phyloP scores from a whole-genome alignment of 1,140 invertebrate genomes.

The Hyposmocoma kahamanoa region DNA sequence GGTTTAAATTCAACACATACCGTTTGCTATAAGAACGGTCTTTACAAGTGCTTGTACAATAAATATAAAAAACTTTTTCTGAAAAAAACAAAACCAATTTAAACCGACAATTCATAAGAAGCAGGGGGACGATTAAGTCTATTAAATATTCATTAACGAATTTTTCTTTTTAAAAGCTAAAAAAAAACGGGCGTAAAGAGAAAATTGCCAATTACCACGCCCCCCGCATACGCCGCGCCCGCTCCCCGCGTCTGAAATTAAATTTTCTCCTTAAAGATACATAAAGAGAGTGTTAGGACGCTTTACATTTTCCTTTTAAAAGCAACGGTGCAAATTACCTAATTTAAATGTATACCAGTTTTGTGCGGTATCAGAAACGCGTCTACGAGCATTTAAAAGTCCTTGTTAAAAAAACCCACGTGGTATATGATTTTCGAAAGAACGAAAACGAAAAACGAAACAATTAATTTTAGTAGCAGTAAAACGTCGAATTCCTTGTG shows the following conservation, averaged over 20 bases:
- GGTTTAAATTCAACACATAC: too few species aligned
- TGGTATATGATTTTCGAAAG: too few species aligned
- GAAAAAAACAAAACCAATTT: too few species aligned
- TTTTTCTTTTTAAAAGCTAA: conserved; percentile 71
- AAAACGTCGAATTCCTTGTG: too few species aligned
- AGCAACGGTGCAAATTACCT: conserved; percentile 18
- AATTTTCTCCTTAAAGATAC: conserved; percentile 58
- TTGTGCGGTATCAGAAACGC: conserved; percentile 10
- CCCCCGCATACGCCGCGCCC: too few species aligned
- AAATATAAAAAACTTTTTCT: too few species aligned
- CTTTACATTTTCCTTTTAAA: conserved; percentile 31
- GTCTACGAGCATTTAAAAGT: neutral
- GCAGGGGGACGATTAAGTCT: conserved; percentile 59
- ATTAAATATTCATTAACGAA: conserved; percentile 73
- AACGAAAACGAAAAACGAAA: too few species aligned
- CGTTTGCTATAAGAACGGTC: too few species aligned
- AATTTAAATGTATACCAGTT: conserved; percentile 18
- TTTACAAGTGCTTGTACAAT: too few species aligned
- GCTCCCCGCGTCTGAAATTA: conserved; percentile 40
- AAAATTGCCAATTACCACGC: conserved; percentile 71
- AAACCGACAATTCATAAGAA: too few species aligned
- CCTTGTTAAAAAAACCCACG: too few species aligned
- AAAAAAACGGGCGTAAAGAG: conserved; percentile 67
- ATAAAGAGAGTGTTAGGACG: conserved; percentile 46
- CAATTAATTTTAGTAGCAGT: too few species aligned